These are phyloP conservation scores for Tribolium madens DNA, from an alignment of 1,140 invertebrate genomes.

Conservation along the genomic window DNA sequence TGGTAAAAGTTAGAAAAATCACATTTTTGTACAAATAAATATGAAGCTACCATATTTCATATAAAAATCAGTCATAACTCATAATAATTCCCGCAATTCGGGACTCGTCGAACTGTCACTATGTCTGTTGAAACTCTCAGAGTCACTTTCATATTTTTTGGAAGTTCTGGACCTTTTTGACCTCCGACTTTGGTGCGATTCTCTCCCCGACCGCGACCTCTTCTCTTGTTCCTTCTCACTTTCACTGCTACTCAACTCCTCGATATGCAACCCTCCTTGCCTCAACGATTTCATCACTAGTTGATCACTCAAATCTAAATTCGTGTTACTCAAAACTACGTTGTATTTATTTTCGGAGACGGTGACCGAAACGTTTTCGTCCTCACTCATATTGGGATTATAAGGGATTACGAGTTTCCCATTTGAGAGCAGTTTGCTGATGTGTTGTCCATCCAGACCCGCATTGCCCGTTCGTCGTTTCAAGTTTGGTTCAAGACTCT, in stretches of 20 bases:
- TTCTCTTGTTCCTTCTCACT: conserved; percentile 57
- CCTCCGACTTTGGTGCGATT: conserved; percentile 58
- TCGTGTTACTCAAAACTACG: conserved; percentile 69
- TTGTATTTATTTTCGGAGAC: conserved; percentile 70
- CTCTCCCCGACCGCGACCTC: conserved; percentile 52
- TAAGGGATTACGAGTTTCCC: conserved; percentile 70
- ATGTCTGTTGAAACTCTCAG: conserved; percentile 51
- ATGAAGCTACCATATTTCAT: too few relatives aligned
- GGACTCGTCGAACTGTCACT: conserved; percentile 63
- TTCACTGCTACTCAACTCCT: conserved; percentile 53
- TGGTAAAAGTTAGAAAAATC: background rate
- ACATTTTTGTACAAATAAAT: too few relatives aligned
- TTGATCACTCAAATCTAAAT: conserved; percentile 69
- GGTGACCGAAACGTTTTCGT: conserved; percentile 68
- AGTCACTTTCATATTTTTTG: conserved; percentile 51
- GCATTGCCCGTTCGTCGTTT: conserved; percentile 71
- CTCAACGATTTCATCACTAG: conserved; percentile 68
- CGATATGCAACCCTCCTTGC: conserved; percentile 62
- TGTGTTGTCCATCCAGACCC: conserved; percentile 69
- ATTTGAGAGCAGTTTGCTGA: conserved; percentile 69
- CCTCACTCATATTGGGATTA: conserved; percentile 68
- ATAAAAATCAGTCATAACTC: background rate
- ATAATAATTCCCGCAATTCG: conserved; percentile 64
- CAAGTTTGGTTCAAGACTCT: conserved; percentile 67
- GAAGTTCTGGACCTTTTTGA: conserved; percentile 51